Evolutionary conservation across 2,888 invertebrate species (phyloP), one percentile per base, ranked within the genome.

Genomic region (Apamea epomidion): DNA sequence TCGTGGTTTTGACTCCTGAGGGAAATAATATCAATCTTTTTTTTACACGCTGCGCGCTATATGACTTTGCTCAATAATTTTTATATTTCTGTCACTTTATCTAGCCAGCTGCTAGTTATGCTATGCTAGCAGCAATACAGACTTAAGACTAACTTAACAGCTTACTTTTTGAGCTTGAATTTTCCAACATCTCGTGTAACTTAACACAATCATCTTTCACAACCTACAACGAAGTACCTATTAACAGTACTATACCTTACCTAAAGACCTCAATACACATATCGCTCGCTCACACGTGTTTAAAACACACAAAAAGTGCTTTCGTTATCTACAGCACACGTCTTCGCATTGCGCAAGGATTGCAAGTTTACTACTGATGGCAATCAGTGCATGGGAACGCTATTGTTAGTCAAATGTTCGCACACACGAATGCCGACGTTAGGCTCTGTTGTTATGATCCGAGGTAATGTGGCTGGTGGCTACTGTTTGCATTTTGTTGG

Each of bases 331-430:
- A 80, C 89, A 85, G 91, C 91, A 94, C 92, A 94, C 95, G 95
- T 95, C 95, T 95, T 94, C 94, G 79, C 78, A 85, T 97, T 96
- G 95, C 96, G 95, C 94, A 96, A 96, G 91, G 84, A 87, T 92
- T 92, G 93, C 95, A 95, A 95, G 95, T 96, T 95, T 94, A 95
- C 93, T 88, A 91, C 91, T 89, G 96, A 95, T 95, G 94, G 93
- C 94, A 95, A 96, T 95, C 95, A 93, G 94, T 94, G 94, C 94
- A 95, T 96, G 96, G 93, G 96, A 96, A 96, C 88, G 87, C 87
- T 10, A 95, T 96, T 96, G 95, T 95, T 93, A 85, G 83, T 87
- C 88, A 85, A 91, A 90, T 89, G 93, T 95, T 96, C 96, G 94
- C 96, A 96, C 95, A 96, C 95, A 93, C 93, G 95, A 95, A 95